Evolutionary conservation across 2,888 invertebrate species (phyloP).

Genomic region (Tetragnatha montana): DNA sequence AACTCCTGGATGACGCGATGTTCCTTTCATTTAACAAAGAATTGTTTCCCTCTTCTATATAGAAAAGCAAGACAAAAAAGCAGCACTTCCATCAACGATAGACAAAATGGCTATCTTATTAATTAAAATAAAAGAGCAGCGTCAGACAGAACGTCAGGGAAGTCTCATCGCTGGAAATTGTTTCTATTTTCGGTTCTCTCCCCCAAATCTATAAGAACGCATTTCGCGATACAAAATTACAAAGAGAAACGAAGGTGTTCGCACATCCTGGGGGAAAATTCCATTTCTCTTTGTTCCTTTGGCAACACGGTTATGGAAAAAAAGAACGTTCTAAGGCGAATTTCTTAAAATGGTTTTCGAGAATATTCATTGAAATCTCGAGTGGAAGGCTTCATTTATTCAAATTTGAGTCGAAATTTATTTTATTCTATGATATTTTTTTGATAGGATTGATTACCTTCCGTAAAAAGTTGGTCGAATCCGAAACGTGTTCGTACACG

Average conservation of each 20-base stretch:
- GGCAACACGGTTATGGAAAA: not conserved
- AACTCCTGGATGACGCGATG: too few species aligned
- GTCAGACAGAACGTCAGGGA: constrained; percentile 35
- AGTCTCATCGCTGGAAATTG: constrained; percentile 38
- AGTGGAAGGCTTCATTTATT: not conserved
- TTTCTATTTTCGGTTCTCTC: constrained; percentile 32
- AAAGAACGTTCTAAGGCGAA: not conserved
- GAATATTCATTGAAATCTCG: not conserved
- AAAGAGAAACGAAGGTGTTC: constrained; percentile 8
- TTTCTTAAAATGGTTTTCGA: not conserved
- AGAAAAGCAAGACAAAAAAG: too few species aligned
- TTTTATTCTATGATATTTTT: not conserved
- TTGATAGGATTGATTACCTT: not conserved
- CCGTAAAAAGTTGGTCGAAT: too few species aligned
- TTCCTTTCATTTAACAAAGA: too few species aligned
- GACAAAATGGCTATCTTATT: constrained; percentile 11
- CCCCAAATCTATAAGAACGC: not conserved
- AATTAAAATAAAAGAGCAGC: constrained; percentile 8
- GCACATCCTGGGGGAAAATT: not conserved
- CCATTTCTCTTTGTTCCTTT: not conserved
- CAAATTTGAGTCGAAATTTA: not conserved
- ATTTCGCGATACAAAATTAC: not conserved
- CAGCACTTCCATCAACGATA: not conserved
- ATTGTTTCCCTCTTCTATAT: too few species aligned
- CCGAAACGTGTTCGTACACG: too few species aligned